Evolutionary conservation across 1,140 invertebrate species (phyloP), one percentile per base, ranked within the genome.

Genomic region (Drosophila lowei): DNA sequence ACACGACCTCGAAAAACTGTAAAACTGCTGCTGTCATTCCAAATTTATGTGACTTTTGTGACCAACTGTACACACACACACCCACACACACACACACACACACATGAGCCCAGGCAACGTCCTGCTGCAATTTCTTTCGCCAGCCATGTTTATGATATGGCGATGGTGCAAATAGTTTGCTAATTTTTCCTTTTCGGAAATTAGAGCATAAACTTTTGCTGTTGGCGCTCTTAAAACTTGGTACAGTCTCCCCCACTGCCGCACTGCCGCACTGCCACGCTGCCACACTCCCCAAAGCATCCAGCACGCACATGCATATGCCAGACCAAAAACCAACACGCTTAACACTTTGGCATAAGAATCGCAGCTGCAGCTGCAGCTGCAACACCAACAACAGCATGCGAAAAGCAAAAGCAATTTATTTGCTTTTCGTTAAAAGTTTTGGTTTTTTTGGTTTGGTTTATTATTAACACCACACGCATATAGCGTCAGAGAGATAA

Each of bases 181-280:
- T 86, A 88, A 88, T 88, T 86, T 88, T 88, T 86, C 84, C 78
- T 88, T 88, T 88, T 79, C 83, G 81, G 81, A 86, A 86, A 85
- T 85, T 85, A 85, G 81, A 85, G 81, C 81, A 85, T 85, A 85
- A 85, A 85, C 68, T 85, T 86, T 76, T 61, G 56, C 56, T 56
- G 49, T 49, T 50, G 68, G 44, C 48, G 61, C 77, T 88, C 77
- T 77, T 80, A 85, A 85, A 88, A 88, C 64, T 81, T 74, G 58
- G 48, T 18, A 23, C 38, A 15, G 52, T 48, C 59, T 25, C 9
- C 30, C 3, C 6, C 3, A 15, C 44, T 8, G 25, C 21, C 21
- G 21, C 46, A 38, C 30, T 54, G 11, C n/a, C 21, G 54, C 34
- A 53, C 38, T 60, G 16, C 15, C 42, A 46, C 52, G 58, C 23